Evolutionary conservation across 2,888 invertebrate genomes (phyloP), one percentile per base, ranked within the genome.

Genomic region (Asteroscopus sphinx): DNA sequence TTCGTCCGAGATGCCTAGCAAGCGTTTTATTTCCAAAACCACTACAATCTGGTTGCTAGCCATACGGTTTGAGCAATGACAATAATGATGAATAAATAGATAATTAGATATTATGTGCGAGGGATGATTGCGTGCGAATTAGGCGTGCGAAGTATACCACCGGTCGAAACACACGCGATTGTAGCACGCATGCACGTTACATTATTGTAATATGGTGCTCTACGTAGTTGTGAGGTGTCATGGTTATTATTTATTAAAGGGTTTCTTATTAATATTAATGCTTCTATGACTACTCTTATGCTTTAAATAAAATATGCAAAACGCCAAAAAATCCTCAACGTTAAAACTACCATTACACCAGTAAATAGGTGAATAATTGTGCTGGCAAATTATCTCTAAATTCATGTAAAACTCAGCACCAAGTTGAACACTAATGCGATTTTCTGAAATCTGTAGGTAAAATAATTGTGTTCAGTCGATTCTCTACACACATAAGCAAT

Each of bases 81-180:
- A 57, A 71, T 66, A 66, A 49, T 30, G 35, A 56, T 48, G 16
- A 72, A 58, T 44, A 53, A 49, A 53, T 60, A 61, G 30, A 60
- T 59, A 67, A 79, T 71, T 64, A 61, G 16, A 51, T 63, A 56
- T 42, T 37, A 48, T 30, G 30, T 55, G 51, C 39, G 63, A 66
- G 77, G 81, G 78, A 71, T 68, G 79, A 76, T 89, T 81, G 91
- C 92, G 90, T 91, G 91, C 33, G 56, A 63, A 57, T 60, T 49
- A 57, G 71, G 77, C 91, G 92, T 93, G 93, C 81, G 93, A 93
- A 93, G 68, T 68, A 61, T 77, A 70, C 75, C 93, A 92, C 87
- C 91, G 74, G 91, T 60, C 60, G 67, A 17, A 44, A 30, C 13
- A 39, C 93, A 93, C 92, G 93, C 93, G 80, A 92, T 86, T 61